Evolutionary conservation across 2,888 invertebrate genomes (phyloP).

Genomic region (Encarsia formosa): DNA sequence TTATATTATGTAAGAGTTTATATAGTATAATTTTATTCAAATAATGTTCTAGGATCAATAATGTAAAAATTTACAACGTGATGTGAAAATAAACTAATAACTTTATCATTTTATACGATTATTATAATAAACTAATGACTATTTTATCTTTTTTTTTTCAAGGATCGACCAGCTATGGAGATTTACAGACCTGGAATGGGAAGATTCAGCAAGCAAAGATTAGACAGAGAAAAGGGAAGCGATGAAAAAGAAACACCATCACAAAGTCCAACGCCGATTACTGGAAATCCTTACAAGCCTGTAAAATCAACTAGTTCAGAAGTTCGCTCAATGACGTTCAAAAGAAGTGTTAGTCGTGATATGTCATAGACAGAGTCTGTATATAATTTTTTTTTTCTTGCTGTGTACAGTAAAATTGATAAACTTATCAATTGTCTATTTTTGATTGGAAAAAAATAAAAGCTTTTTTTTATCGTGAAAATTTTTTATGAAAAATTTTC

Average conservation of each 20-base stretch:
- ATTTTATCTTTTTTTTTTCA: no score
- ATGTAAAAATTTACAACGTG: no score
- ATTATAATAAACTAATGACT: no score
- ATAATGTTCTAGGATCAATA: no score
- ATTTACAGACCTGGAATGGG: constrained; percentile 89
- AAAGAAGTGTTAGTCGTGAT: constrained; percentile 46
- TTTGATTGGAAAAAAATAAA: no score
- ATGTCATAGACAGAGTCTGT: no score
- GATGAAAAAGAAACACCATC: constrained; percentile 46
- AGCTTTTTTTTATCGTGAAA: background rate
- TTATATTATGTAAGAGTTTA: no score
- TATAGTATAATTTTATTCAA: no score
- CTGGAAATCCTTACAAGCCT: constrained; percentile 31
- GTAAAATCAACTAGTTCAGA: constrained; percentile 39
- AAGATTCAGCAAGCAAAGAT: constrained; percentile 67
- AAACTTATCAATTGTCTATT: background rate
- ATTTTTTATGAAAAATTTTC: background rate
- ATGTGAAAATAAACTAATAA: no score
- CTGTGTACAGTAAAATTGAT: no score
- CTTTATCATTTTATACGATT: no score
- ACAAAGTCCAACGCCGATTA: constrained; percentile 45
- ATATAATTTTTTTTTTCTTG: background rate
- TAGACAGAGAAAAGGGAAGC: constrained; percentile 47
- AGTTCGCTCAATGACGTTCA: constrained; percentile 48
- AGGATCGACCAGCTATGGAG: constrained; percentile 86